These are phyloP conservation scores for Mellilla xanthometata DNA, from an alignment of 2,888 invertebrate genomes.

Conservation along the genomic window DNA sequence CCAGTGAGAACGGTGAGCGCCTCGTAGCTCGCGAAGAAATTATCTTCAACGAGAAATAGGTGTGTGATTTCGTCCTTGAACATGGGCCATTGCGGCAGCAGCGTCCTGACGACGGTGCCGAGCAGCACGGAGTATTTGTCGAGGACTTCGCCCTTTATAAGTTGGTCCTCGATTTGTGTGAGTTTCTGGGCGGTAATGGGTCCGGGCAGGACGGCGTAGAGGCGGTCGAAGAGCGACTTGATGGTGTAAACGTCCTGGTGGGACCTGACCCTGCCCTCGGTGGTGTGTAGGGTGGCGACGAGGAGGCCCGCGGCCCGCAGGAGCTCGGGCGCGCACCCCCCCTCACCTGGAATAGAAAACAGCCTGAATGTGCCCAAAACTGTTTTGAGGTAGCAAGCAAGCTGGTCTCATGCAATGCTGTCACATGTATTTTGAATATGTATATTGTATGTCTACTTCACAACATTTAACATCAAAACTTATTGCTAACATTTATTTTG, in stretches of 20 bases:
- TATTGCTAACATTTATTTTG: no score
- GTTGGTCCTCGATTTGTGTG: conserved; percentile 68
- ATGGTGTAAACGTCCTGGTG: conserved; percentile 50
- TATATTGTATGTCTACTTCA: no score
- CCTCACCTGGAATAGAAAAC: conserved; percentile 64
- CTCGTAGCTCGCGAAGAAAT: conserved; percentile 69
- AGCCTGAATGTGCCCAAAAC: conserved; percentile 77
- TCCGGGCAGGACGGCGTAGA: conserved; percentile 71
- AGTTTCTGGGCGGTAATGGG: conserved; percentile 86
- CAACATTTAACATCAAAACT: no score
- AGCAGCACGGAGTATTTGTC: conserved; percentile 78
- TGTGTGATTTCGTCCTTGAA: conserved; percentile 63
- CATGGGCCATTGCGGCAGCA: conserved; percentile 83
- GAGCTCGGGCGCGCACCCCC: conserved; percentile 25
- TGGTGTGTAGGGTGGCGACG: conserved; percentile 49
- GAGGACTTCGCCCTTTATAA: conserved; percentile 53
- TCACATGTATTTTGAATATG: conserved; percentile 41
- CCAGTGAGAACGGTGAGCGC: conserved; percentile 69
- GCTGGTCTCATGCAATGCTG: conserved; percentile 1
- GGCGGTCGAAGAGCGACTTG: conserved; percentile 31
- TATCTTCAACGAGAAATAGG: conserved; percentile 82
- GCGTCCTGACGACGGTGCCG: conserved; percentile 64
- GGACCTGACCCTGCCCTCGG: conserved; percentile 49
- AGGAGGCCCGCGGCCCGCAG: conserved; percentile 47
- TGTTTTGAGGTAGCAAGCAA: conserved; percentile 30